Conservation (phyloP, 2,888 invertebrate species). For the Leptarthrus brevirostris region DNA sequence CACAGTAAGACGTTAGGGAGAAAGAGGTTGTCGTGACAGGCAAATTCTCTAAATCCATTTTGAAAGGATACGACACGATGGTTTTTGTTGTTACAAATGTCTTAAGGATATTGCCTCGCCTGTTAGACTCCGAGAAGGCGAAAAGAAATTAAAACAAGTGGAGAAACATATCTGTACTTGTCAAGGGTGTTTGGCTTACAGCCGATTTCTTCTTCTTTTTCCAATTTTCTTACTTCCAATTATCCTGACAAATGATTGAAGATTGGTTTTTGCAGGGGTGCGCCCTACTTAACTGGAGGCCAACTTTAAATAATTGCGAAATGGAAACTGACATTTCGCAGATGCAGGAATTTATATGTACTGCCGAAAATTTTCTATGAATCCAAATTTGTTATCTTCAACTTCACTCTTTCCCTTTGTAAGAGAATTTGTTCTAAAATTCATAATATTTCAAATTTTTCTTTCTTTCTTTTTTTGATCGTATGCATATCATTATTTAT, state of each 20-base stretch:
- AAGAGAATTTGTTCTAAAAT: too few species aligned
- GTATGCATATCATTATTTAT: too few species aligned
- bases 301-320: constrained; percentile 44
- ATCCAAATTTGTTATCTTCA: too few species aligned
- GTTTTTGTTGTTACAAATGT: constrained; percentile 46
- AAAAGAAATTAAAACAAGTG: constrained; percentile 45
- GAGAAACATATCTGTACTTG: constrained; percentile 48
- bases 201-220: constrained; percentile 45
- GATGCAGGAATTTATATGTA: too few species aligned
- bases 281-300: background rate
- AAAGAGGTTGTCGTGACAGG: constrained; percentile 36
- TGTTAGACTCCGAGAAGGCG: constrained; percentile 5
- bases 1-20: background rate
- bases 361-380: too few species aligned
- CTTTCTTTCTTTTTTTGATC: too few species aligned
- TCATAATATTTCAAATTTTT: too few species aligned
- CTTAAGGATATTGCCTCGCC: constrained; percentile 39
- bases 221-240: constrained; percentile 46
- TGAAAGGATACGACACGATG: constrained; percentile 44
- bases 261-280: constrained; percentile 38
- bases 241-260: constrained; percentile 48
- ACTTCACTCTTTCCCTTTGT: too few species aligned
- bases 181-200: constrained; percentile 37
- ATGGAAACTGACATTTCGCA: background rate
- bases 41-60: constrained; percentile 47